Evolutionary conservation across 2,888 invertebrate genomes (phyloP), one percentile per base, ranked within the genome.

Genomic region (Leptopilina syphax): DNA sequence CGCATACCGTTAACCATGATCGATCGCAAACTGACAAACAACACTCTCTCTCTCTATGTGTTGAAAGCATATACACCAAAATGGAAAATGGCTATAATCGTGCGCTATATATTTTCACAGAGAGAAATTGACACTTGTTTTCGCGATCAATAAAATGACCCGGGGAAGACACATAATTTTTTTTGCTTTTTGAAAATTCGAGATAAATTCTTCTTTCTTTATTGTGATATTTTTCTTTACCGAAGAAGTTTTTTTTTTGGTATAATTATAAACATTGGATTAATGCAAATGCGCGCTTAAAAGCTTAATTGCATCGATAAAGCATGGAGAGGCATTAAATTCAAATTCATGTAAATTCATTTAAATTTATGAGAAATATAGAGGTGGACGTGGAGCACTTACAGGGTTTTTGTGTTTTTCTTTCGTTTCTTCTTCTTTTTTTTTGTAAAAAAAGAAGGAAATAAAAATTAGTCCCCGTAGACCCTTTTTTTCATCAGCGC

Each of bases 281-380:
- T 92, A 92, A 92, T 92, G 92, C 92, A 92, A 92, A 92, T 92
- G 90, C 89, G 87, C 89, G 91, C 91, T 91, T 92, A 92, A 92
- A 91, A 92, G 92, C 92, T 92, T 92, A 92, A 92, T 92, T 92
- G 91, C 92, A 88, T 90, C 92, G 91, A 92, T 92, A 92, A 92
- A 92, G 91, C 91, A 92, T 90, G 89, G 89, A 87, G 88, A 85
- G 86, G 90, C 88, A 91, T 91, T 92, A 92, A 92, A 92, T 92
- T 92, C 91, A 92, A 92, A 92, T 92, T 90, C 91, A 92, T 92
- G 92, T 92, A 92, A 92, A 92, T 92, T 91, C 90, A 92, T 92
- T 92, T 90, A 92, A 92, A 92, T 92, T 92, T 92, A 91, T 91
- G 92, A 92, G 91, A 91, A 91, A 92, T 8, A 44, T 44, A 44